These are phyloP conservation scores for Drosophila emarginata DNA, from an alignment of 2,888 invertebrate species.

Conservation along the genomic window DNA sequence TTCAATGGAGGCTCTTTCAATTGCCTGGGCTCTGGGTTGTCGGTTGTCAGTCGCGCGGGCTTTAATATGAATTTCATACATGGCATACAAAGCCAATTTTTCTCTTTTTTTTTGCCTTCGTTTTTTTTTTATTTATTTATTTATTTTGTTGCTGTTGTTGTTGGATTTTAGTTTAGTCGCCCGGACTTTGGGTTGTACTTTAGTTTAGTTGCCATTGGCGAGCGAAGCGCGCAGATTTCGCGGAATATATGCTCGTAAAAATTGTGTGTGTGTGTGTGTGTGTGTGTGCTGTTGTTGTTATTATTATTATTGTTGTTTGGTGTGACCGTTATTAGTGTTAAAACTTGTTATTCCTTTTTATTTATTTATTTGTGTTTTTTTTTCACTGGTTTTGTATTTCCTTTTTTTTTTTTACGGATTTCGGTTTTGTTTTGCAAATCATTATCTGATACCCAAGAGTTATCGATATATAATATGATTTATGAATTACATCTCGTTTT, in stretches of 20 bases:
- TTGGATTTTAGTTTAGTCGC: conserved; percentile 64
- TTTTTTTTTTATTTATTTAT: conserved; percentile 34
- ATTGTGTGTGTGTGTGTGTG: too few relatives aligned
- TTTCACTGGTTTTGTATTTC: background rate
- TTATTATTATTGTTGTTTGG: conserved; percentile 4
- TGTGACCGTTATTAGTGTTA: conserved; percentile 2
- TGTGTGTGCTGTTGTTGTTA: background rate
- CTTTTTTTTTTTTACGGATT: background rate
- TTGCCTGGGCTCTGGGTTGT: conserved; percentile 46
- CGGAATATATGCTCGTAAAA: conserved; percentile 30
- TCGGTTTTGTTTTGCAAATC: background rate
- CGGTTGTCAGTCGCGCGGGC: conserved; percentile 44
- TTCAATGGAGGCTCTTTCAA: conserved; percentile 74
- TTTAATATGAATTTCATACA: conserved; percentile 74
- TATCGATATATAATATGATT: background rate
- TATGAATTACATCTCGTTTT: conserved; percentile 12
- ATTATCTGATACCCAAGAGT: background rate
- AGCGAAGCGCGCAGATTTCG: conserved; percentile 68
- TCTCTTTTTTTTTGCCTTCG: conserved; percentile 35
- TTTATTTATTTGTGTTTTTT: background rate
- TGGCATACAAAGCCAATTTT: conserved; percentile 70
- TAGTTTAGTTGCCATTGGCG: conserved; percentile 74
- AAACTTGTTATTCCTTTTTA: background rate
- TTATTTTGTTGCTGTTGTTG: conserved; percentile 29
- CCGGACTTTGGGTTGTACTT: conserved; percentile 66